Conservation (phyloP, 2,797 vertebrate genomes). For the Pseudochirops cupreus region DNA sequence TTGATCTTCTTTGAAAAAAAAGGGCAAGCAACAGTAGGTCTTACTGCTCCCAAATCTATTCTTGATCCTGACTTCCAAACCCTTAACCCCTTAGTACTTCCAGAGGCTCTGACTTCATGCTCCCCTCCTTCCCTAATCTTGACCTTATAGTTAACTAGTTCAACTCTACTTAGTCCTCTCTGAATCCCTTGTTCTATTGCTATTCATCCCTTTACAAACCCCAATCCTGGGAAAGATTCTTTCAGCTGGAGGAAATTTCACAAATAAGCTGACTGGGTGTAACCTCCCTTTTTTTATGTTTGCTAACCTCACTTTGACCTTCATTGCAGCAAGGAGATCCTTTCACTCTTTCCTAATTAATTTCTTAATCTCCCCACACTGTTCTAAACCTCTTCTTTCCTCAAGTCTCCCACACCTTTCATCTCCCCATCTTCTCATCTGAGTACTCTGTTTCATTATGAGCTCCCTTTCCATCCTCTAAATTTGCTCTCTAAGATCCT, state of each 20-base stretch:
- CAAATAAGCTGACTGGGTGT: neutral
- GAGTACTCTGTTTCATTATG: neutral
- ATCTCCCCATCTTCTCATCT: neutral
- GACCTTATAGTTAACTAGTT: neutral
- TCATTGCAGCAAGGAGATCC: neutral
- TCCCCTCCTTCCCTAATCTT: neutral
- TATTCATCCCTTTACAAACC: neutral
- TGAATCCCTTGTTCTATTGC: neutral
- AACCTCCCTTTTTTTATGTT: neutral
- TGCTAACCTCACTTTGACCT: neutral
- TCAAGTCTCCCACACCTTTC: neutral
- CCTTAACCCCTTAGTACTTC: neutral
- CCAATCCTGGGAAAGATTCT: neutral
- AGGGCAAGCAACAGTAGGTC: neutral
- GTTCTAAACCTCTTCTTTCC: neutral
- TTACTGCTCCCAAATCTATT: neutral
- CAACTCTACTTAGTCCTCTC: neutral
- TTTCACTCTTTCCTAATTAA: neutral
- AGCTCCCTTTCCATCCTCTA: neutral
- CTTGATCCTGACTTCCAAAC: neutral
- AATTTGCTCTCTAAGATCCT: neutral
- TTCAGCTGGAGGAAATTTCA: neutral
- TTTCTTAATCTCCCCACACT: neutral
- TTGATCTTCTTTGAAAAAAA: neutral
- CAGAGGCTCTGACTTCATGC: neutral